Evolutionary conservation across 2,888 invertebrate species (phyloP).

Genomic region (Celastrina argiolus): DNA sequence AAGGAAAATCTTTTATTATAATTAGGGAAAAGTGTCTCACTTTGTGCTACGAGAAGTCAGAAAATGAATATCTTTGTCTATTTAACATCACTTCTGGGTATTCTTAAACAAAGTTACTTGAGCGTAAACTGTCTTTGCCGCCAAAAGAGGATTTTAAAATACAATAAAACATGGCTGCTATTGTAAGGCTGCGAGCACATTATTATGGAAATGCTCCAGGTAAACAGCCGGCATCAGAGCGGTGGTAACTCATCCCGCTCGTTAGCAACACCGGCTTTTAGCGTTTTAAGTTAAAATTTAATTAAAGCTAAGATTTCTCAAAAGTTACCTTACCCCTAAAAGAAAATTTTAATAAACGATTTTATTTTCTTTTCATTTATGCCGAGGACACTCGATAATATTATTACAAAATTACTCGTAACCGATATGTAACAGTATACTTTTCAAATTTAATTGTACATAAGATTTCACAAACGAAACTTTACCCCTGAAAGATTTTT

Average conservation of each 20-base stretch:
- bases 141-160: slow-evolving; percentile 8
- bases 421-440: too few species aligned
- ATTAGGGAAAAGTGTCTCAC: not conserved
- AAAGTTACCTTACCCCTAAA: not conserved
- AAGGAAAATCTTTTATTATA: not conserved
- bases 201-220: slow-evolving; percentile 25
- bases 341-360: not conserved
- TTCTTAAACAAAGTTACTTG: slow-evolving; percentile 17
- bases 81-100: slow-evolving; percentile 11
- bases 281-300: slow-evolving; percentile 15
- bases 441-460: too few species aligned
- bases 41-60: not conserved
- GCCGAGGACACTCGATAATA: not conserved
- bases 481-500: too few species aligned
- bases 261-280: slow-evolving; percentile 20
- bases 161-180: slow-evolving; percentile 22
- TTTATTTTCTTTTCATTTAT: not conserved
- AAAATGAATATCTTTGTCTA: slow-evolving; percentile 1
- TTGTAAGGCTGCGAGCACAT: slow-evolving; percentile 21
- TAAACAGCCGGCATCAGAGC: slow-evolving; percentile 19
- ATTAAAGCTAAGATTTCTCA: slow-evolving; percentile 16
- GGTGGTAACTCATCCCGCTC: slow-evolving; percentile 17
- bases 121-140: slow-evolving; percentile 7
- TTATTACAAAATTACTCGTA: not conserved
- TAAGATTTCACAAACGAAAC: too few species aligned